Evolutionary conservation across 2,888 invertebrate genomes (phyloP).

Genomic region (Cheilosia variabilis): DNA sequence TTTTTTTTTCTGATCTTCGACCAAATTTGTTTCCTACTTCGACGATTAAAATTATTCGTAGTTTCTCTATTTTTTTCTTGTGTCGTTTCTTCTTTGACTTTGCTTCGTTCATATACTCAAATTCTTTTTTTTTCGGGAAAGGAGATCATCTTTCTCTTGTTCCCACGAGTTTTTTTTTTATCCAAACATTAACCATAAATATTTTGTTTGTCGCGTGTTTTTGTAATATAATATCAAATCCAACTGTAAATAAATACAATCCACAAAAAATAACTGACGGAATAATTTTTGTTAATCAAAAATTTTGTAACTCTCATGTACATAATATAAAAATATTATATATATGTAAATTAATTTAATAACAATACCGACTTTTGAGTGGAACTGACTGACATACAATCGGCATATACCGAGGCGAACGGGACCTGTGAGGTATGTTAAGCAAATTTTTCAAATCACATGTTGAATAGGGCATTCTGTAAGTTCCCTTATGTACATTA

Average conservation of each 20-base stretch:
- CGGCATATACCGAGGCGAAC: background rate
- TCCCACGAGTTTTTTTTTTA: slow-evolving; percentile 62
- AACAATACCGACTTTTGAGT: slow-evolving; percentile 34
- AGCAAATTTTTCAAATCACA: slow-evolving; percentile 26
- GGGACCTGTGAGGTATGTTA: slow-evolving; percentile 25
- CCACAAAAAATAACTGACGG: slow-evolving; percentile 40
- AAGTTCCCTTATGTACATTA: background rate
- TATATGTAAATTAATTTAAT: background rate
- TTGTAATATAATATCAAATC: slow-evolving; percentile 34
- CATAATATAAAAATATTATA: background rate
- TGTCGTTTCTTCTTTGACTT: slow-evolving; percentile 57
- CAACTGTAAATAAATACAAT: slow-evolving; percentile 46
- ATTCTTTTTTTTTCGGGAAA: slow-evolving; percentile 57
- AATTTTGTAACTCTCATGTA: slow-evolving; percentile 15
- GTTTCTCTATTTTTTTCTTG: slow-evolving; percentile 26
- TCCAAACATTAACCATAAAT: slow-evolving; percentile 66
- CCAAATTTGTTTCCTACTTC: slow-evolving; percentile 55
- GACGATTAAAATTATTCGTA: slow-evolving; percentile 64
- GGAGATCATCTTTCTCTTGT: slow-evolving; percentile 53
- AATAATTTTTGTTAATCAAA: slow-evolving; percentile 61
- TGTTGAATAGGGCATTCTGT: background rate
- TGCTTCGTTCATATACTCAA: slow-evolving; percentile 32
- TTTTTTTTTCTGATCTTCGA: slow-evolving; percentile 44
- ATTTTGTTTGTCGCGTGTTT: slow-evolving; percentile 73
- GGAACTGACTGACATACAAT: slow-evolving; percentile 21